A percentile compares a stretch with the other conserved stretches of the same genome.
These are phyloP conservation scores for Hepsetus odoe DNA, from an alignment of 2,113 vertebrate species.

Conservation along the genomic window DNA sequence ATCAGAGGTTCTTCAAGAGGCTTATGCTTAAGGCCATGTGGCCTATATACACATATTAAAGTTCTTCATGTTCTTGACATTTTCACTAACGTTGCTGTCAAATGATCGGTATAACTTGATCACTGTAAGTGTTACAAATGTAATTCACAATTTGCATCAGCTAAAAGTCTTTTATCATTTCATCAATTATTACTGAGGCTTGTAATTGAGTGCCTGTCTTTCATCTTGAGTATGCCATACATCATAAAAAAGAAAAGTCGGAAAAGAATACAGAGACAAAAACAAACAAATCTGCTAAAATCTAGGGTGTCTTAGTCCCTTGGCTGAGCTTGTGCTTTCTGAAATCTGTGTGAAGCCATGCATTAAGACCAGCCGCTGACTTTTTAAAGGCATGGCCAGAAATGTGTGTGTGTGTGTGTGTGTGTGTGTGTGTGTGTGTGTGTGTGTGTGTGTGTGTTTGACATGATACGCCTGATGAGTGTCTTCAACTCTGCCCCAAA, in stretches of 20 bases:
- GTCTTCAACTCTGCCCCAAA: slow-evolving; percentile 48
- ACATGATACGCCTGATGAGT: slow-evolving; percentile 52
- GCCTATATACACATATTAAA: neutral
- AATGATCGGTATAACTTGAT: neutral
- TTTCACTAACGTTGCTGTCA: neutral
- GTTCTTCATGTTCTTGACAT: neutral
- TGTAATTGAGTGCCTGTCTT: neutral
- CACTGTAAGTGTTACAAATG: neutral
- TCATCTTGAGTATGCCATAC: neutral
- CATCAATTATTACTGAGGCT: neutral
- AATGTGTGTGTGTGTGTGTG: neutral
- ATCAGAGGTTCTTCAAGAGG: neutral
- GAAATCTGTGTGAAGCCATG: neutral
- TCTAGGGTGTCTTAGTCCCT: neutral
- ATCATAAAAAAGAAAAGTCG: neutral
- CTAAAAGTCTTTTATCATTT: neutral
- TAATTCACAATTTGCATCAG: slow-evolving; percentile 1
- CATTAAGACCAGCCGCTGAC: neutral
- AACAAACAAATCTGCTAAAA: slow-evolving; percentile 17
- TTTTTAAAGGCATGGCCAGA: neutral
- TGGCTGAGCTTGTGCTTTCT: slow-evolving; percentile 8
- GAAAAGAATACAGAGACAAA: neutral
- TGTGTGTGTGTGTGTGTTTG: slow-evolving; percentile 6
- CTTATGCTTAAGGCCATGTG: neutral
- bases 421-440: neutral